Evolutionary conservation across 2,797 vertebrate species (phyloP), one percentile per base, ranked within the genome.

Genomic region (Nothura maculosa): DNA sequence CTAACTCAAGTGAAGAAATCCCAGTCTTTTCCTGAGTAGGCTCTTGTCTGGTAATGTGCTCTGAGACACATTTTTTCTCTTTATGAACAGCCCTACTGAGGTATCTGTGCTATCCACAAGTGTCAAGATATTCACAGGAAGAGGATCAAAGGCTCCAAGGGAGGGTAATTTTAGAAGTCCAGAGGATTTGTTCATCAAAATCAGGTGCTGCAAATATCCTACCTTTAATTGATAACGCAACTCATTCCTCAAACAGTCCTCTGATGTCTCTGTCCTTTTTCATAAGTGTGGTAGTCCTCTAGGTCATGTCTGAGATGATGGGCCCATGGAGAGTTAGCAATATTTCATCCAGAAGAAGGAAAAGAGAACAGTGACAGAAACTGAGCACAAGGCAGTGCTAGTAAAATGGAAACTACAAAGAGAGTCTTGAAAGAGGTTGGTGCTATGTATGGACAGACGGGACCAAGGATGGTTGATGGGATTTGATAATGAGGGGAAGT

Each of bases 401-500:
- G 60, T 36, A 43, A 69, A 90, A 62, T n/a, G 45, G 78, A 89
- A 92, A 66, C 58, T 78, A 55, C 57, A 87, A 62, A 87, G 75
- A 42, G 77, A 81, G 55, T 76, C 0, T 43, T 55, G 72, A 50
- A 79, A 83, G 69, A 55, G 18, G 7, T 77, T 81, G 55, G 24
- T 92, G 73, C 36, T 81, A 45, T 48, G 36, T 11, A 43, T 20
- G 76, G 57, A 50, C 61, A 69, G 47, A 34, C 9, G 62, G 50
- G 52, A 12, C 63, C 67, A 80, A 81, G 70, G n/a, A 63, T 91
- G 70, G 73, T 81, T 48, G 66, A 34, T 69, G 78, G 84, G 69
- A 68, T 43, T 47, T 6, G 62, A 57, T 79, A 69, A 60, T 64
- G 77, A 94, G 57, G 67, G 64, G 70, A 92, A 95, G 76, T 52